Percentiles rank a stretch among this genome's conserved stretches.
These are phyloP conservation scores for Ctenicera cuprea DNA, from an alignment of 2,888 invertebrate species.

Conservation along the genomic window DNA sequence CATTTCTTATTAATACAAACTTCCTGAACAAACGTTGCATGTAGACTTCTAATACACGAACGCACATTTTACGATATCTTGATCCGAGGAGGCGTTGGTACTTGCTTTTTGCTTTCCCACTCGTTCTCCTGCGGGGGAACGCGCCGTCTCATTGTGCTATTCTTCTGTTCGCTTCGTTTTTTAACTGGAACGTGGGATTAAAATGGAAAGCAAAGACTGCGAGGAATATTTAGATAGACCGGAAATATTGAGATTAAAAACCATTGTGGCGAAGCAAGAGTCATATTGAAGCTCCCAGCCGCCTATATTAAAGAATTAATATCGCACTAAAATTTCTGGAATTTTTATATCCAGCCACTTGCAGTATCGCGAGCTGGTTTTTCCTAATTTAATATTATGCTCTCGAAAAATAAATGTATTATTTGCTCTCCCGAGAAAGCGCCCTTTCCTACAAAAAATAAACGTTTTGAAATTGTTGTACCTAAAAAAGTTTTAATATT, in stretches of 20 bases:
- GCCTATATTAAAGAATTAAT: constrained; percentile 50
- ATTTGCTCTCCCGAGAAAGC: background rate
- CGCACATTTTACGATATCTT: constrained; percentile 51
- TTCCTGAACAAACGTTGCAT: constrained; percentile 52
- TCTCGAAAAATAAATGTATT: constrained; percentile 25
- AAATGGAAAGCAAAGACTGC: constrained; percentile 51
- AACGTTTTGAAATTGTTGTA: no score
- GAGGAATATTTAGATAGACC: constrained; percentile 51
- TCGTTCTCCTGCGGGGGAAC: background rate
- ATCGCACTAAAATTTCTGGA: constrained; percentile 47
- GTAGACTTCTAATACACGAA: constrained; percentile 49
- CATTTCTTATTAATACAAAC: constrained; percentile 59
- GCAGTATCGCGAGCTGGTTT: constrained; percentile 14
- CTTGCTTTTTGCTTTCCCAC: constrained; percentile 22
- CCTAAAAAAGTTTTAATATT: no score
- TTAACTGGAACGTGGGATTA: constrained; percentile 49
- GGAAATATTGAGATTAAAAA: constrained; percentile 55
- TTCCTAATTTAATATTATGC: constrained; percentile 36
- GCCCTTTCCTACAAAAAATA: background rate
- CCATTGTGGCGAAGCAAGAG: constrained; percentile 49
- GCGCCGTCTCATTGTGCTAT: background rate
- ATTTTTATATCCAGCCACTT: constrained; percentile 43
- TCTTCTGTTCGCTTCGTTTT: constrained; percentile 36
- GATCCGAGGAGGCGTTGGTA: constrained; percentile 34
- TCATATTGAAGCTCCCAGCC: constrained; percentile 44